Evolutionary conservation across 2,113 vertebrate genomes (phyloP), one percentile per base, ranked within the genome.

Genomic region (Opisthocomus hoazin): DNA sequence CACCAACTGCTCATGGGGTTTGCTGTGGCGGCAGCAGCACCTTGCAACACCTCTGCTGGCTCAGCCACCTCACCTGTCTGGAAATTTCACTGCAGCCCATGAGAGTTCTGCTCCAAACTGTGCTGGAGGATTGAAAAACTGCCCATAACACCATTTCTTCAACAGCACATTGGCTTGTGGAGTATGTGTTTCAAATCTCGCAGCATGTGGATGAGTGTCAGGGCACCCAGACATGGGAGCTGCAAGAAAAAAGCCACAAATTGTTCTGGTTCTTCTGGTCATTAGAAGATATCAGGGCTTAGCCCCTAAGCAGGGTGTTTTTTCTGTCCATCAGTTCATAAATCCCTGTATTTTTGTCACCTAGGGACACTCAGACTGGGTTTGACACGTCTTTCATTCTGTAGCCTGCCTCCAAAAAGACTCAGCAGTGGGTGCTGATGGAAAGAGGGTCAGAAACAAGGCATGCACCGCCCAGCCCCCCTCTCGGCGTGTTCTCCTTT

Each of bases 401-500:
- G 27, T 14, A 71, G 22, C 17, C 57, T 91, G 90, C 30, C 30
- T 60, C 30, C 43, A 20, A 24, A 66, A 75, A 45, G 54, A 65
- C 48, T 69, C 60, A 73, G 54, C 20, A 81, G 46, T 19, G 11
- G 8, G 8, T 48, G 32, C 29, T 54, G 53, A 26, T 64, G 66
- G 82, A 61, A 82, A 54, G 23, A 63, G 5, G 41, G 20, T 36
- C 29, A 74, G 51, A 92, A 82, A 65, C 19, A 82, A 84, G 37
- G 29, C 11, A 27, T 5, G 9, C 4, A 20, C 27, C 36, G 10
- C 24, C n/a, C 70, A 87, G 15, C 5, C 15, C 7, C 22, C 39
- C 51, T 89, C 48, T 74, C 5, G 1, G 22, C 0, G 0, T 3
- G 3, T 39, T 23, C 11, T 70, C 8, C 65, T 79, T 79, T 79